These are phyloP conservation scores for Pachymerium ferrugineum DNA, from an alignment of 2,888 invertebrate species.

Conservation along the genomic window DNA sequence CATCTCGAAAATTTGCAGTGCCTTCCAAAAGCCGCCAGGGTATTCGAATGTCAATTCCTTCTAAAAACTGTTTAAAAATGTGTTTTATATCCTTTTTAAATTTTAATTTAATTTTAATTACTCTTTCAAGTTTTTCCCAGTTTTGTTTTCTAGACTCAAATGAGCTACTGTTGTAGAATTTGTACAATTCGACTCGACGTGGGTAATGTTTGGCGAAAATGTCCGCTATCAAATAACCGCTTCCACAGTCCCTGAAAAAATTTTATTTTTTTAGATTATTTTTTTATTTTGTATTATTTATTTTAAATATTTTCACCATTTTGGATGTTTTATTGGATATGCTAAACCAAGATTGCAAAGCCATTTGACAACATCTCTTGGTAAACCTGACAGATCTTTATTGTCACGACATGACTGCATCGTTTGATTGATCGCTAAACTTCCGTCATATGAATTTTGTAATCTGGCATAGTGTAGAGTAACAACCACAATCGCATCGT, in stretches of 20 bases:
- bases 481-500: too few relatives aligned
- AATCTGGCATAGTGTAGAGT: too few relatives aligned
- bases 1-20: background rate
- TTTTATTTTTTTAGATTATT: background rate
- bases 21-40: conserved; percentile 25
- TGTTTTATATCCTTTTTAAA: background rate
- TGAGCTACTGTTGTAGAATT: background rate
- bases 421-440: too few relatives aligned
- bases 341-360: background rate
- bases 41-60: background rate
- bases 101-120: background rate
- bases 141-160: background rate
- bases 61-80: background rate
- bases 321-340: background rate
- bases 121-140: background rate
- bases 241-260: background rate
- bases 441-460: too few relatives aligned
- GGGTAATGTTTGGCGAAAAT: conserved; percentile 19
- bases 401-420: too few relatives aligned
- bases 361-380: background rate
- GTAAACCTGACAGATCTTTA: background rate
- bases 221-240: background rate
- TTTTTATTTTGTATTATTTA: background rate
- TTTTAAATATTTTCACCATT: background rate
- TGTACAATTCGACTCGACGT: background rate